phyloP scores from a whole-genome alignment of 2,797 vertebrate genomes.

The Clarias platycephalus region DNA sequence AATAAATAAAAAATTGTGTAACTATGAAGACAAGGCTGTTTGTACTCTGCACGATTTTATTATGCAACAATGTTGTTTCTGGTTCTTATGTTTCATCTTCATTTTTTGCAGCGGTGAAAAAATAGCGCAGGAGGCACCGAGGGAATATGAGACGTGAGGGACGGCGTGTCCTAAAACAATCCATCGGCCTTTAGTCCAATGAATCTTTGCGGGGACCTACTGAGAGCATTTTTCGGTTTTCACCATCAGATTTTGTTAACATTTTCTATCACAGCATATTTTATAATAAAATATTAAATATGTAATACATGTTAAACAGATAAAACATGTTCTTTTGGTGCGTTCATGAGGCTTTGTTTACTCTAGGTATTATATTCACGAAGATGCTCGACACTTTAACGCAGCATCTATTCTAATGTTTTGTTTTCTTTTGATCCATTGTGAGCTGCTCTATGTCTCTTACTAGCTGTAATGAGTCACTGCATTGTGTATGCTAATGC shows the following conservation, averaged over 20 bases:
- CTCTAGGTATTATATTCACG: background rate
- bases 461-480: no score
- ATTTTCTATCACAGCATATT: background rate
- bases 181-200: slow-evolving; percentile 68
- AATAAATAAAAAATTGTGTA: background rate
- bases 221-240: slow-evolving; percentile 52
- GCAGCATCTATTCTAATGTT: background rate
- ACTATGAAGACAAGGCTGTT: background rate
- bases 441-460: no score
- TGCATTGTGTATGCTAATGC: no score
- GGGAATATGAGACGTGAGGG: slow-evolving; percentile 32
- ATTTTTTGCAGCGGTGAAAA: slow-evolving; percentile 4
- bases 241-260: background rate
- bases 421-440: no score
- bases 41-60: background rate
- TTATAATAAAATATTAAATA: background rate
- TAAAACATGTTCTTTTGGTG: background rate
- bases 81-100: background rate
- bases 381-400: background rate
- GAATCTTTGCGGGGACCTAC: slow-evolving; percentile 66
- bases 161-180: slow-evolving; percentile 59
- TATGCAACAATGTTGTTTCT: slow-evolving; percentile 31
- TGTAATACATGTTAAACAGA: background rate
- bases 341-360: background rate
- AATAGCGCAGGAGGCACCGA: slow-evolving; percentile 18